Evolutionary conservation across 2,888 invertebrate species (phyloP).

Genomic region (Sceliomorpha sp.): DNA sequence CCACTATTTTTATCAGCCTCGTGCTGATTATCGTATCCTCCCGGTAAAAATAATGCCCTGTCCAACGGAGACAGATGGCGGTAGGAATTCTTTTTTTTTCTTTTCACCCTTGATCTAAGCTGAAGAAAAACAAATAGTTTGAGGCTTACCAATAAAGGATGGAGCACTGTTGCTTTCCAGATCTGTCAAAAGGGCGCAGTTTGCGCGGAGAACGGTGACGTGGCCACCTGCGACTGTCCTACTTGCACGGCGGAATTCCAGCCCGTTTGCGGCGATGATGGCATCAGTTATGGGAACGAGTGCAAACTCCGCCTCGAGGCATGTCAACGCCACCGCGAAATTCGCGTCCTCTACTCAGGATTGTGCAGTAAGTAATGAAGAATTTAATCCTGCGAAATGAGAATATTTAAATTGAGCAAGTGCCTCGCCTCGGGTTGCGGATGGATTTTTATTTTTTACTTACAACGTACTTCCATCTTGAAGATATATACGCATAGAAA

Average conservation of each 20-base stretch:
- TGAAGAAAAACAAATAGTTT: too few relatives aligned
- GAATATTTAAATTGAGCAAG: conserved; percentile 41
- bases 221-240: conserved; percentile 91
- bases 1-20: neutral
- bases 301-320: conserved; percentile 91
- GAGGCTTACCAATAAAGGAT: too few relatives aligned
- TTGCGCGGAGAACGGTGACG: conserved; percentile 85
- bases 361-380: conserved; percentile 88
- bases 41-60: too few relatives aligned
- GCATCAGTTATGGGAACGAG: conserved; percentile 90
- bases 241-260: conserved; percentile 91
- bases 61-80: too few relatives aligned
- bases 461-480: too few relatives aligned
- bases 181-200: conserved; percentile 90
- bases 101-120: too few relatives aligned
- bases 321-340: conserved; percentile 87
- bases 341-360: conserved; percentile 89
- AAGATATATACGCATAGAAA: too few relatives aligned
- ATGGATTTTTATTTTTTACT: conserved; percentile 14
- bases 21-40: neutral
- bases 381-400: conserved; percentile 36
- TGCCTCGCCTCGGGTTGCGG: neutral
- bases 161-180: conserved; percentile 79
- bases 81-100: too few relatives aligned
- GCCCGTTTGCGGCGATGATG: conserved; percentile 91